A percentile compares a stretch with the other conserved stretches of the same genome.
phyloP scores from a whole-genome alignment of 2,797 vertebrate species.

The Bradypodion pumilum region DNA sequence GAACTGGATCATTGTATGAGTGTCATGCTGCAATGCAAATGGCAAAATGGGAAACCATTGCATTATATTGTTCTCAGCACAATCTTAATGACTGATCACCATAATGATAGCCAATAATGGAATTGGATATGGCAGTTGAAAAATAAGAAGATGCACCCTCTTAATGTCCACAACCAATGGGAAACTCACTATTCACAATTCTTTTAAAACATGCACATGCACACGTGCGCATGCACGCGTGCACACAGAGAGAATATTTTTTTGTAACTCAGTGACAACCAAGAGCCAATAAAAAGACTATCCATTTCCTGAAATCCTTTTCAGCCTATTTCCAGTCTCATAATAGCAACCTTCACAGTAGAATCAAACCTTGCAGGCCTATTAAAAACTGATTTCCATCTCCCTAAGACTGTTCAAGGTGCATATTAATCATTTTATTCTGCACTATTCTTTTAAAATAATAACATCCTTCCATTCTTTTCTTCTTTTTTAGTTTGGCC shows the following conservation, averaged over 20 bases:
- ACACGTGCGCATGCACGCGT: rapidly evolving
- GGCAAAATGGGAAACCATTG: no score
- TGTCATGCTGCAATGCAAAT: no score
- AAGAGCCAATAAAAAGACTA: background rate
- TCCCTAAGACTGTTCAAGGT: conserved; percentile 12
- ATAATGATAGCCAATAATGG: no score
- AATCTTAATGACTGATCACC: no score
- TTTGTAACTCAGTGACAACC: background rate
- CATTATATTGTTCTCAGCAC: no score
- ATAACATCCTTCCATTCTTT: conserved; percentile 22
- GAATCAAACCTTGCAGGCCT: background rate
- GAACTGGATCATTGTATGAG: no score
- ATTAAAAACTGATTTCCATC: conserved; percentile 49
- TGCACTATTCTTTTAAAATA: background rate
- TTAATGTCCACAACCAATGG: background rate
- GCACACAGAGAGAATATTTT: background rate
- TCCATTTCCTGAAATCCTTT: background rate
- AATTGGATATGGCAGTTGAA: no score
- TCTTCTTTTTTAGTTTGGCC: conserved; percentile 1
- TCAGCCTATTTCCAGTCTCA: background rate
- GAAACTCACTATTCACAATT: conserved; percentile 11
- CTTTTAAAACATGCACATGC: background rate
- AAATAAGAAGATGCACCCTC: no score
- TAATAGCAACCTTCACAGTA: background rate
- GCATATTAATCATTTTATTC: conserved; percentile 7